Evolutionary conservation across 2,797 vertebrate genomes (phyloP), one percentile per base, ranked within the genome.

Genomic region (Acipenser transmontanus): DNA sequence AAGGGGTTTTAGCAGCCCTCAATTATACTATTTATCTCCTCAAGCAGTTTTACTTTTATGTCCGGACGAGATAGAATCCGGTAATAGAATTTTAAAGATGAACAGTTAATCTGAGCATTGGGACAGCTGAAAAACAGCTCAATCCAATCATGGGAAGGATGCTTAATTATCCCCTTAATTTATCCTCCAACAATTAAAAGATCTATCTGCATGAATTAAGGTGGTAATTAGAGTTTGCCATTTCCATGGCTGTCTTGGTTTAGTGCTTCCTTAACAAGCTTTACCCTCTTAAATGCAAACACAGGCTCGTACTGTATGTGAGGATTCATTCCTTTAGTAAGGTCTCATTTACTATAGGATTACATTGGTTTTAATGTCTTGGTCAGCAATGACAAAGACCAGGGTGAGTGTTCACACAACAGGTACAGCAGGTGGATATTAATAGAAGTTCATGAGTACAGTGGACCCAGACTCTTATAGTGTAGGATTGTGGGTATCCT

Each of bases 31-130:
- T 73, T 77, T 78, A 81, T 81, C 86, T 81, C 82, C 81, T 83
- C 77, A 78, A 82, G 78, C 80, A 82, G 83, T 79, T 82, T 54
- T 80, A 80, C 72, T 77, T 82, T 77, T 84, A 87, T 80, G 80
- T 82, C 34, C 34, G 34, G 34, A 34, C 34, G 34, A 34, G 34
- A 4, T 4, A 34, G 34, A 34, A 34, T 74, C 77, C 76, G 74
- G 77, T 82, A 76, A 77, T 81, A 81, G 67, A 75, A 74, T 78
- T 70, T 59, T 72, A 71, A 51, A 76, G 70, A 65, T 64, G 68
- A 70, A 57, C 67, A 65, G 61, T 71, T 66, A 61, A 70, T 66
- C 60, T 51, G 61, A 59, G 62, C 68, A 59, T 50, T 64, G 63
- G 65, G 68, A 70, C 62, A 67, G 52, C 47, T 56, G 67, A 67